A percentile compares a stretch with the other conserved stretches of the same genome.
phyloP scores from a whole-genome alignment of 2,113 vertebrate genomes.

The Illadopsis cleaveri region DNA sequence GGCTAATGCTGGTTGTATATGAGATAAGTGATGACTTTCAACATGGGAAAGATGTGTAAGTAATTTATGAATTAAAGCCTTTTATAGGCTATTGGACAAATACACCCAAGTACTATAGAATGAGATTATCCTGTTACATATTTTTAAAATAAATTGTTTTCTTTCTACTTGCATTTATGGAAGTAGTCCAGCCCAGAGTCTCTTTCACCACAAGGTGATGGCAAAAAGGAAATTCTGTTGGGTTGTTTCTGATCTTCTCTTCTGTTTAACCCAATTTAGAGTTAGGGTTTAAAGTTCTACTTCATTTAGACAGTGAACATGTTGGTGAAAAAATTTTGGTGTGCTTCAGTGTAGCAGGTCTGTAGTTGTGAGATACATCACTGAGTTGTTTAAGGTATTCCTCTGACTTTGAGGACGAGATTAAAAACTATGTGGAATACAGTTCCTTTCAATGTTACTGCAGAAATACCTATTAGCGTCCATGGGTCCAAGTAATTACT shows the following conservation, averaged over 20 bases:
- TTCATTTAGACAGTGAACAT: neutral
- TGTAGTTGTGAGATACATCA: neutral
- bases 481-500: neutral
- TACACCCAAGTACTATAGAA: neutral
- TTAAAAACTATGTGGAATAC: neutral
- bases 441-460: neutral
- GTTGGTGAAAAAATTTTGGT: neutral
- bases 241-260: neutral
- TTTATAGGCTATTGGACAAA: conserved; percentile 13
- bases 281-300: neutral
- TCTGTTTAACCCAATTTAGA: neutral
- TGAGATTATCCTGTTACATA: neutral
- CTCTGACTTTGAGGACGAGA: neutral
- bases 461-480: neutral
- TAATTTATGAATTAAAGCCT: conserved; percentile 43
- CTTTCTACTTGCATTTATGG: neutral
- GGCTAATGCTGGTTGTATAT: conserved; percentile 5
- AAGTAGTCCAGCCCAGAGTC: neutral
- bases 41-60: neutral
- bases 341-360: neutral
- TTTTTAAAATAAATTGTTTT: neutral
- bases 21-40: conserved; percentile 23
- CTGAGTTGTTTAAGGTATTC: neutral
- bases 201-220: neutral
- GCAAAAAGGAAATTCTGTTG: neutral